A percentile compares a stretch with the other conserved stretches of the same genome.
Evolutionary conservation across 1,140 invertebrate species (phyloP).

Genomic region (Conus betulinus): DNA sequence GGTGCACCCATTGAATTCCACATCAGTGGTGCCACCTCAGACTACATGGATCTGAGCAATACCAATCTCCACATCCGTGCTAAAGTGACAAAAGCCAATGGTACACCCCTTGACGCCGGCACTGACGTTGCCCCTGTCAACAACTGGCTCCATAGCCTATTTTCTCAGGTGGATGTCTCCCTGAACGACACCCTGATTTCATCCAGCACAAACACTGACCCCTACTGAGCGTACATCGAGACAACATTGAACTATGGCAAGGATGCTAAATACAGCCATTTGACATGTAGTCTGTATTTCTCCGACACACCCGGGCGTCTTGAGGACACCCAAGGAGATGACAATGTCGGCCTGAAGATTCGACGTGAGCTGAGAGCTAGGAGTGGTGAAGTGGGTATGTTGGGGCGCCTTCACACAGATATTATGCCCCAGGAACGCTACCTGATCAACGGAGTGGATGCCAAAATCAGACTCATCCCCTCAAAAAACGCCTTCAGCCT

Average conservation of each 20-base stretch:
- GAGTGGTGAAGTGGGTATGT: not conserved
- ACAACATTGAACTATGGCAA: not conserved
- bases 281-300: not conserved
- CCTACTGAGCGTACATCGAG: no score
- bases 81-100: no score
- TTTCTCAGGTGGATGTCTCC: slow-evolving; percentile 11
- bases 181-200: not conserved
- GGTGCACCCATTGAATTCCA: no score
- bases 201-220: no score
- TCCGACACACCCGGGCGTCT: not conserved
- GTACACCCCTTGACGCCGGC: no score
- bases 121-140: no score
- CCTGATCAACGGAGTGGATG: no score
- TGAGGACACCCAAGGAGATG: not conserved
- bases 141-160: not conserved
- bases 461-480: not conserved
- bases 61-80: no score
- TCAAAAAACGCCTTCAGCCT: no score
- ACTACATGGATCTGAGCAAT: no score
- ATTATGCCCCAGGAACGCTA: no score
- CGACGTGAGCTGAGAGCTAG: not conserved
- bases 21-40: no score
- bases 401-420: not conserved
- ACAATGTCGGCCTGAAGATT: not conserved
- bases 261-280: not conserved